These are phyloP conservation scores for Dendroctonus ponderosae DNA, from an alignment of 1,140 invertebrate genomes.

Conservation along the genomic window DNA sequence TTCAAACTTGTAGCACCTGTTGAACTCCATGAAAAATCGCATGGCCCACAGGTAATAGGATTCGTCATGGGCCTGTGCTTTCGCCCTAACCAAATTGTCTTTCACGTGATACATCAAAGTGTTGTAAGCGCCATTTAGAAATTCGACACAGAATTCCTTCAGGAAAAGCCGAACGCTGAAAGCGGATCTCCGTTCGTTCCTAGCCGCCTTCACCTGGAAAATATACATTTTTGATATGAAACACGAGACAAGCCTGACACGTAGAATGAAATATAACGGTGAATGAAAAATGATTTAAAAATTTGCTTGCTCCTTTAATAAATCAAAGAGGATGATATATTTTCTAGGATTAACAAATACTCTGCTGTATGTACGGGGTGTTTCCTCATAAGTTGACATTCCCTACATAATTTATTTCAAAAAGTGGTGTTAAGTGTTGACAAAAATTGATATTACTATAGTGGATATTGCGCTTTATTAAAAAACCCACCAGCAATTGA, in stretches of 20 bases:
- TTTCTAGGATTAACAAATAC: too few species aligned
- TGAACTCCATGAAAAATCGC: conserved; percentile 97
- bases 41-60: conserved; percentile 92
- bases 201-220: conserved; percentile 36
- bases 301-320: too few species aligned
- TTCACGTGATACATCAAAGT: conserved; percentile 81
- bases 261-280: too few species aligned
- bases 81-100: conserved; percentile 62
- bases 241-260: too few species aligned
- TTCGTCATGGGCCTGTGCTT: conserved; percentile 74
- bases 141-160: conserved; percentile 93
- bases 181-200: conserved; percentile 68
- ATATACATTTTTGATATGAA: not conserved
- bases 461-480: too few species aligned
- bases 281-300: too few species aligned
- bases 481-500: too few species aligned
- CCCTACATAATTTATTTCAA: too few species aligned
- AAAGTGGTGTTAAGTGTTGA: too few species aligned
- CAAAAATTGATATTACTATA: too few species aligned
- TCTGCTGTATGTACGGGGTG: too few species aligned
- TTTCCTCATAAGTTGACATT: too few species aligned
- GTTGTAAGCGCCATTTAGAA: conserved; percentile 90
- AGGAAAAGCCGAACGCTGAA: conserved; percentile 81
- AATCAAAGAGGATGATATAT: not conserved
- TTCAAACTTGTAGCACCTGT: conserved; percentile 79